Conservation (phyloP, 2,113 vertebrate species). For the Sylvietta virens region DNA sequence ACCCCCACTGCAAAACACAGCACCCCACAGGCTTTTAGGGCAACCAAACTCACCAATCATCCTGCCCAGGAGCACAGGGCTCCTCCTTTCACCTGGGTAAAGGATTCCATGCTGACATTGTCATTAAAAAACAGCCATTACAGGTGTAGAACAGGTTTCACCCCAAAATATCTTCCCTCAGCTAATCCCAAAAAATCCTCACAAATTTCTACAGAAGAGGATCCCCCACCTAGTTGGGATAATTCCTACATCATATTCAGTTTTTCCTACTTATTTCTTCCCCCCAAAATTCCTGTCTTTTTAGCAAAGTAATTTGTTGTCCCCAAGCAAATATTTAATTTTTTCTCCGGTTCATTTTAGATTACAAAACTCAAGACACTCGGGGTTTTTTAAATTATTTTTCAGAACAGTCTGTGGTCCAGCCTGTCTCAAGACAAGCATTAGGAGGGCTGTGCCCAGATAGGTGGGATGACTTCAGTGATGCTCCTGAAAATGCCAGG, state of each 20-base stretch:
- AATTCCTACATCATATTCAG: background rate
- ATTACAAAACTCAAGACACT: background rate
- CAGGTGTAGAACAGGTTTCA: accelerated
- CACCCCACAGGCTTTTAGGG: accelerated
- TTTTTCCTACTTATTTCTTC: background rate
- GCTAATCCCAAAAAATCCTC: background rate
- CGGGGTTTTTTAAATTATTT: background rate
- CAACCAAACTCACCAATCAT: accelerated
- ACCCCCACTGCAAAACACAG: conserved; percentile 68
- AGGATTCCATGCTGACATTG: accelerated
- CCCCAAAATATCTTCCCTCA: background rate
- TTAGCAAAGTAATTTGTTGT: background rate
- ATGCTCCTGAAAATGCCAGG: background rate
- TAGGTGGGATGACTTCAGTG: accelerated
- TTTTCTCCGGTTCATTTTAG: background rate
- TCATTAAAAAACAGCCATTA: background rate
- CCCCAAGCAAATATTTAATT: background rate
- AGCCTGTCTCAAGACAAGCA: background rate
- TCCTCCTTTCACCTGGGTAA: background rate
- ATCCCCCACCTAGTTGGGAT: background rate
- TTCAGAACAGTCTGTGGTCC: background rate
- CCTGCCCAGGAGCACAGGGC: accelerated
- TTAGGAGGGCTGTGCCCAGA: too few relatives aligned
- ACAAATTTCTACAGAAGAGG: background rate
- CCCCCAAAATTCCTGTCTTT: accelerated